Conservation (phyloP, 2,888 invertebrate genomes). For the Drosophila siamana region DNA sequence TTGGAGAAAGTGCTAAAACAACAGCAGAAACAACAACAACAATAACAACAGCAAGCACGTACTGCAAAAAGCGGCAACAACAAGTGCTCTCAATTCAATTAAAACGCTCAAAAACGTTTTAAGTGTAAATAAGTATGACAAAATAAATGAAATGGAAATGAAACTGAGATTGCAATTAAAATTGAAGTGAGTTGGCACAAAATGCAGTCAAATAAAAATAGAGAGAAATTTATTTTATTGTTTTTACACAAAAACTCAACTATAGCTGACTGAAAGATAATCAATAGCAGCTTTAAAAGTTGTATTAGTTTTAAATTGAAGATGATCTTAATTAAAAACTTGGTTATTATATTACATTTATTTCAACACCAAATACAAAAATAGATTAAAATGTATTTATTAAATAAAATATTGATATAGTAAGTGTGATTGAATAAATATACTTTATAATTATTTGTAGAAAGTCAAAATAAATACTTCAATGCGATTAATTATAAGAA, state of each 20-base stretch:
- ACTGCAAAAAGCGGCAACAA: conserved; percentile 30
- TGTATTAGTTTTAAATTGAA: too few species aligned
- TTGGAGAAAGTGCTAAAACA: conserved; percentile 46
- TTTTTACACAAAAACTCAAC: too few species aligned
- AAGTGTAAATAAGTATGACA: conserved; percentile 33
- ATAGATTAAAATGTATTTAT: neutral
- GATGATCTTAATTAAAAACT: too few species aligned
- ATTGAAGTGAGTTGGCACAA: conserved; percentile 22
- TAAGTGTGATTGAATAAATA: neutral
- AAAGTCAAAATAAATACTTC: neutral
- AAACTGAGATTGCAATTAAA: conserved; percentile 31
- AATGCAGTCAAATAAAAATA: neutral
- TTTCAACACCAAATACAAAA: too few species aligned
- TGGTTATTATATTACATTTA: too few species aligned
- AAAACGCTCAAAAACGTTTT: conserved; percentile 45
- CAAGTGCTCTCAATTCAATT: conserved; percentile 62
- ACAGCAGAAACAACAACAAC: conserved; percentile 15
- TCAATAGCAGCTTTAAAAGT: too few species aligned
- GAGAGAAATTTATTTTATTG: neutral
- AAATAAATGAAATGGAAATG: conserved; percentile 40
- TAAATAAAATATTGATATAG: neutral
- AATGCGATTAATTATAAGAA: neutral
- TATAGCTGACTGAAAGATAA: too few species aligned
- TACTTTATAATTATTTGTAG: neutral
- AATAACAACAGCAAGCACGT: conserved; percentile 12